Evolutionary conservation across 2,888 invertebrate species (phyloP).

Genomic region (Vannuccia rotundouncinata): DNA sequence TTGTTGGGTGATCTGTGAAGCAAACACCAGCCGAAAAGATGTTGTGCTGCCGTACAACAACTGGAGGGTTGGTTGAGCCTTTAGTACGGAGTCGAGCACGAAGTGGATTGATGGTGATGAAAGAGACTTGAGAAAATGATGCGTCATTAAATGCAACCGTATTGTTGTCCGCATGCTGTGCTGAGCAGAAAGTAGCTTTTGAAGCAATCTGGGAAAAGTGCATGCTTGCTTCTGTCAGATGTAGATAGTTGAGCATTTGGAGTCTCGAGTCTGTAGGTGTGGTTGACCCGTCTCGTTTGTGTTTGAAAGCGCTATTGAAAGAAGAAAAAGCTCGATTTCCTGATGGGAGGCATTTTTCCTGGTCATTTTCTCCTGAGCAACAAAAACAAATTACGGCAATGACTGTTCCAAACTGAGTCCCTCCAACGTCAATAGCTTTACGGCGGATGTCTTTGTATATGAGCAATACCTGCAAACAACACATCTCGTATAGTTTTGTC

Average conservation of each 20-base stretch:
- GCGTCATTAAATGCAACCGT: neutral
- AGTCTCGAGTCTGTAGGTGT: neutral
- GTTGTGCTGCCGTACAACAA: neutral
- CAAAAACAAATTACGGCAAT: neutral
- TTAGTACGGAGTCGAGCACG: neutral
- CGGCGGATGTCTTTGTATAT: neutral
- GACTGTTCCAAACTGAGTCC: neutral
- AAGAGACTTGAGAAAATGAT: neutral
- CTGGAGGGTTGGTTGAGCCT: neutral
- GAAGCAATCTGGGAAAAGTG: too few species aligned
- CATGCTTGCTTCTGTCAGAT: neutral
- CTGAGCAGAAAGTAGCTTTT: neutral
- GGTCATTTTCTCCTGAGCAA: neutral
- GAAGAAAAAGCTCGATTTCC: neutral
- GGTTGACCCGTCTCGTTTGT: neutral
- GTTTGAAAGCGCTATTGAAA: neutral
- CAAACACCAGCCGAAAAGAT: neutral
- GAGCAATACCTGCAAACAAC: neutral
- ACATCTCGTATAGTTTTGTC: neutral
- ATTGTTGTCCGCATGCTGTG: neutral
- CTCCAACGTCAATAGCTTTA: neutral
- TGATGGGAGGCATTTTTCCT: neutral
- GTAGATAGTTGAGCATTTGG: neutral
- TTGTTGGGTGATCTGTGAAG: neutral
- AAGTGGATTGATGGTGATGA: neutral